A percentile compares a stretch with the other conserved stretches of the same genome.
These are phyloP conservation scores for Xestia ashworthii DNA, from an alignment of 2,888 invertebrate species.

Conservation along the genomic window DNA sequence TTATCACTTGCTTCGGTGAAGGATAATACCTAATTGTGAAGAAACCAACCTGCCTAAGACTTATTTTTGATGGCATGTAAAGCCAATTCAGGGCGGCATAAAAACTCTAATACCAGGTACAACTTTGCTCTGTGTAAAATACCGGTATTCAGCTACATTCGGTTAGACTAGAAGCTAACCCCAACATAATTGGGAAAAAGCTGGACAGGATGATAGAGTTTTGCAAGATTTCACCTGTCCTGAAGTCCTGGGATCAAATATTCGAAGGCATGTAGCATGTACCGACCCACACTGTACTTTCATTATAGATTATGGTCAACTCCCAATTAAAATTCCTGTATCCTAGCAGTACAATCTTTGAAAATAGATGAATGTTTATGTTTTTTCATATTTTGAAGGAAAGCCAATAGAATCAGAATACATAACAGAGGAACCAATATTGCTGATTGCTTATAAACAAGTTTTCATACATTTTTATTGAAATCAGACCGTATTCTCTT, in stretches of 20 bases:
- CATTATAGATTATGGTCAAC: too few relatives aligned
- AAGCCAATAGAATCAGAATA: neutral
- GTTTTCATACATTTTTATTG: constrained; percentile 5
- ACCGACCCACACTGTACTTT: neutral
- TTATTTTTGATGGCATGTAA: too few relatives aligned
- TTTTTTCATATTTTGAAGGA: neutral
- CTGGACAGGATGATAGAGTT: neutral
- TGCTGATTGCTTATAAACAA: neutral
- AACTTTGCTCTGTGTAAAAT: neutral
- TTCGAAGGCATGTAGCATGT: neutral
- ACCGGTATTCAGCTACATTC: neutral
- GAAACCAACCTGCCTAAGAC: too few relatives aligned
- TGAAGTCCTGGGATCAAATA: neutral
- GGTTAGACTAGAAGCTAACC: too few relatives aligned
- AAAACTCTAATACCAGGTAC: too few relatives aligned
- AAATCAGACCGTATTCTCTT: constrained; percentile 8
- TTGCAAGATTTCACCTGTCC: neutral
- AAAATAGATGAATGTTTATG: neutral
- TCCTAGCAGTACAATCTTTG: neutral
- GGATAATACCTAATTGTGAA: too few relatives aligned
- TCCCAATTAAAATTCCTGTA: neutral
- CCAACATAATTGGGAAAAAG: neutral
- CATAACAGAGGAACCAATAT: neutral
- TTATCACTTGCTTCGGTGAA: too few relatives aligned
- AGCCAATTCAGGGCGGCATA: too few relatives aligned